Percentiles rank a stretch among this genome's conserved stretches.
These are phyloP conservation scores for Plodia interpunctella DNA, from an alignment of 1,140 invertebrate species.

Conservation along the genomic window DNA sequence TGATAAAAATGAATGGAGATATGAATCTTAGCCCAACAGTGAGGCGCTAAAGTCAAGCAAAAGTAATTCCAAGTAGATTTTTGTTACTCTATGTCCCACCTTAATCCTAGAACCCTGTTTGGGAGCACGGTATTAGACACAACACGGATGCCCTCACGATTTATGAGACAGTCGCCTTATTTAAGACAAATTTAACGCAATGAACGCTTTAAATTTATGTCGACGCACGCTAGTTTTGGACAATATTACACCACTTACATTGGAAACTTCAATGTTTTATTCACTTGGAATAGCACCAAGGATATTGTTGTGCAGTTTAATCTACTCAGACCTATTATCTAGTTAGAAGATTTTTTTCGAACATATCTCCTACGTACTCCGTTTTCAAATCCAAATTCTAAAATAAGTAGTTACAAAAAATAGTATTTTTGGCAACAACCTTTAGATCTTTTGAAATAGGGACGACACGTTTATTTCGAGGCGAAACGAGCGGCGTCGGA, in stretches of 20 bases:
- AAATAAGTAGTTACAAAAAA: too few species aligned
- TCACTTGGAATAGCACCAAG: too few species aligned
- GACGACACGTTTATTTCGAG: neutral
- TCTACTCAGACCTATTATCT: too few species aligned
- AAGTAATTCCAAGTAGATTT: neutral
- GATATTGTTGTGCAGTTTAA: too few species aligned
- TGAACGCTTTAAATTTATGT: conserved; percentile 5
- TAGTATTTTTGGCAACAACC: too few species aligned
- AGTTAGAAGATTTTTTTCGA: too few species aligned
- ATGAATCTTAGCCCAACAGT: too few species aligned
- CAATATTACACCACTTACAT: too few species aligned
- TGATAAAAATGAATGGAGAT: too few species aligned
- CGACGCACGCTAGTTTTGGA: neutral
- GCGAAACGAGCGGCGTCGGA: neutral
- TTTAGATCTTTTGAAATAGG: neutral
- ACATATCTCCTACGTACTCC: too few species aligned
- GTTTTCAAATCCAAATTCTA: too few species aligned
- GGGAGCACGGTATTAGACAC: neutral
- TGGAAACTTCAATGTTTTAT: too few species aligned
- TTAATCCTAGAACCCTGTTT: conserved; percentile 9
- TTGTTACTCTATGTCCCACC: neutral
- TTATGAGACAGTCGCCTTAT: conserved; percentile 47
- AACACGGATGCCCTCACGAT: conserved; percentile 29
- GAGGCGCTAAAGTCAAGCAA: neutral
- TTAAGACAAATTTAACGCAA: conserved; percentile 32